Conservation (phyloP, 2,113 vertebrate species). For the Proterorhinus semilunaris region DNA sequence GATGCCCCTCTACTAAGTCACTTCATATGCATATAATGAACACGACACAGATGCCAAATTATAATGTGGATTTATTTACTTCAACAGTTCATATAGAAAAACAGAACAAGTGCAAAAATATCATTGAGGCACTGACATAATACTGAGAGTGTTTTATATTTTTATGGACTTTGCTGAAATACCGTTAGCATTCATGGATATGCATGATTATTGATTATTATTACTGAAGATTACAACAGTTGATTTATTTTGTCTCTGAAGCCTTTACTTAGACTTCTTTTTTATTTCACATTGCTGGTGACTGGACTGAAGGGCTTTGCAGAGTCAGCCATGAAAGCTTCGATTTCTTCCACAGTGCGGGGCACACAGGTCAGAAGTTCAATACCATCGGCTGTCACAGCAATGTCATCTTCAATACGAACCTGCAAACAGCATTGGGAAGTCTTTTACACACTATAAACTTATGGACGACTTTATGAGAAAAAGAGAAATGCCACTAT, state of each 20-base stretch:
- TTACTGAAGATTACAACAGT: background rate
- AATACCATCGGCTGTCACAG: constrained; percentile 80
- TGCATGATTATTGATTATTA: background rate
- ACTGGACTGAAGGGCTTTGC: constrained; percentile 65
- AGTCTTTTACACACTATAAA: background rate
- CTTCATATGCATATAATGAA: background rate
- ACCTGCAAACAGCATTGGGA: constrained; percentile 74
- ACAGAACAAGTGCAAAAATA: constrained; percentile 7
- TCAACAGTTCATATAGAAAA: constrained; percentile 6
- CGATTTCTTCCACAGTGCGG: constrained; percentile 91
- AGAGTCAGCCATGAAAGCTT: constrained; percentile 86
- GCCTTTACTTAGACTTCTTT: constrained; percentile 3
- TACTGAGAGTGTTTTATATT: background rate
- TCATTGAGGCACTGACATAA: constrained; percentile 3
- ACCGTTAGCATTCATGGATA: background rate
- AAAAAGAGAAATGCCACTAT: background rate
- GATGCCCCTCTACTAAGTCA: background rate
- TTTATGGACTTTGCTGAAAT: background rate
- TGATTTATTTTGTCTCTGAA: background rate
- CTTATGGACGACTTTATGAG: background rate
- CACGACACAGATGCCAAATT: constrained; percentile 3
- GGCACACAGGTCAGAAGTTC: constrained; percentile 94
- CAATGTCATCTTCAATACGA: constrained; percentile 92
- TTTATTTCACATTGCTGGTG: constrained; percentile 22
- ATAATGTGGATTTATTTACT: constrained; percentile 22